Percentiles rank a stretch among this genome's conserved stretches.
phyloP scores from a whole-genome alignment of 92 coral and sea anemone genomes.

The Palythoa heliodiscus region DNA sequence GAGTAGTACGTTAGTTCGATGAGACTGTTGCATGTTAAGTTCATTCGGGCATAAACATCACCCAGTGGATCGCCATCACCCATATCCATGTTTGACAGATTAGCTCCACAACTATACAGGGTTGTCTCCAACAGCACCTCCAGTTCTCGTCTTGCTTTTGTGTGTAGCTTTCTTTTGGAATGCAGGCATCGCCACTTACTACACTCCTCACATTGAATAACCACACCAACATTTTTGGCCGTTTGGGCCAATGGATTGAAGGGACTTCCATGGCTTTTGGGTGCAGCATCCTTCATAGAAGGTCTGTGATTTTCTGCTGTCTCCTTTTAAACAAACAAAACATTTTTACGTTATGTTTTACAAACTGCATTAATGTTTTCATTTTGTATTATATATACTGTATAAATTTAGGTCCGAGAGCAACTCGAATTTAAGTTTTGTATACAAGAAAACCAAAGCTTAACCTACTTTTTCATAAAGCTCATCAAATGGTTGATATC shows the following conservation, averaged over 20 bases:
- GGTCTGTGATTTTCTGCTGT: not conserved
- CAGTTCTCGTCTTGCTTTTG: not conserved
- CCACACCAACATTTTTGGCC: not conserved
- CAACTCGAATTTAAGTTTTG: too few relatives aligned
- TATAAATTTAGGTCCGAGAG: too few relatives aligned
- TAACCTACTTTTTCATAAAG: constrained; percentile 43
- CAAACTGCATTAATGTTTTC: too few relatives aligned
- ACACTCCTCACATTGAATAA: not conserved
- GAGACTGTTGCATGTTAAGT: not conserved
- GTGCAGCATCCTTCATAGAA: not conserved
- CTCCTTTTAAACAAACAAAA: too few relatives aligned
- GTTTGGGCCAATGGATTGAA: not conserved
- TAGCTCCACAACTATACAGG: not conserved
- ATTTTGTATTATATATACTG: too few relatives aligned
- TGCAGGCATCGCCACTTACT: not conserved
- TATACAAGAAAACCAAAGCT: too few relatives aligned
- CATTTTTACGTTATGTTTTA: too few relatives aligned
- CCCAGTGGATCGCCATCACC: not conserved
- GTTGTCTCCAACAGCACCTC: not conserved
- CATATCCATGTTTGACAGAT: not conserved
- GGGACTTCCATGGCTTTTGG: not conserved
- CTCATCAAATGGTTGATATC: constrained; percentile 34
- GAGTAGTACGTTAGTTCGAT: not conserved
- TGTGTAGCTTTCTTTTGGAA: not conserved
- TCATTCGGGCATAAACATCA: not conserved